Evolutionary conservation across 2,888 invertebrate genomes (phyloP), one percentile per base, ranked within the genome.

Genomic region (Eupithecia insigniata): DNA sequence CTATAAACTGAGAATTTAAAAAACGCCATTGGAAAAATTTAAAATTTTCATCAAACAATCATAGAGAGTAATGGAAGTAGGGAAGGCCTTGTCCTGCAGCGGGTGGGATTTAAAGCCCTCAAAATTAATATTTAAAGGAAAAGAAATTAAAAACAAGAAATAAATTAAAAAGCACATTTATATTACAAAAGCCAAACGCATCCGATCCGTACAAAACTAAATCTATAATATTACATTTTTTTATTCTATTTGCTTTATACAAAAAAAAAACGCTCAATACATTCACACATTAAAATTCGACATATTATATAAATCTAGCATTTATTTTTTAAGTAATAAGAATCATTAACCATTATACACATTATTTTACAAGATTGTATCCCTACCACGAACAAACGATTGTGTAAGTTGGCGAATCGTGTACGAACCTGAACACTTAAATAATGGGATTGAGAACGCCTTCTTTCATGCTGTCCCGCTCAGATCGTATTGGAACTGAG

Each of bases 181-280:
- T 79, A 75, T 70, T 76, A 78, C 72, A 78, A 77, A 78, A 70
- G 75, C 75, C 67, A 64, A 77, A 76, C 78, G 77, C 78, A 76
- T 77, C 76, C 70, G 75, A 72, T 70, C 69, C 78, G 73, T 79
- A 79, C 69, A 79, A 78, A 77, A 79, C 76, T 80, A 73, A 78
- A 30, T 60, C 60, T 60, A 60, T 30, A 60, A 60, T 30, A 30
- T 30, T 60, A 60, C 60, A 60, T 60, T 30, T 60, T 71, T 71
- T 76, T 78, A 77, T 60, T 65, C 69, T 79, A 78, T 60, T 43
- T 51, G 67, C 69, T 75, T 70, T 75, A 67, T 75, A 74, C 74
- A 74, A 74, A 68, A 69, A 70, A 43, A 66, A 18, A 69, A 55
- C 61, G 68, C 61, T 66, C 73, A 66, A 61, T 43, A 67, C 68